A percentile compares a stretch with the other conserved stretches of the same genome.
phyloP scores from a whole-genome alignment of 2,113 vertebrate species.

The Tragelaphus buxtoni region DNA sequence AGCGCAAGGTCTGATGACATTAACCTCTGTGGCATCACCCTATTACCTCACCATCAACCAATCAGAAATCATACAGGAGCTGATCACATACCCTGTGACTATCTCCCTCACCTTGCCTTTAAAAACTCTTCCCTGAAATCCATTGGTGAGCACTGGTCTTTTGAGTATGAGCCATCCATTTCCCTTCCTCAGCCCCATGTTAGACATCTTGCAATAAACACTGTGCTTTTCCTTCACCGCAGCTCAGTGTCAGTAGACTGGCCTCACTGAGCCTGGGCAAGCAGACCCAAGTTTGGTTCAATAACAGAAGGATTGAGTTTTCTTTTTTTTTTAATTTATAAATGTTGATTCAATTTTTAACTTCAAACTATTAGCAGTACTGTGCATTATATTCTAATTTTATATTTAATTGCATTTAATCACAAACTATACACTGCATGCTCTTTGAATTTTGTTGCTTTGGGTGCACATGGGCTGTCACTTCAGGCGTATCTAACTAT shows the following conservation, averaged over 20 bases:
- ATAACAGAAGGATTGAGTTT: background rate
- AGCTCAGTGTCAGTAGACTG: background rate
- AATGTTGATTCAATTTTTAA: background rate
- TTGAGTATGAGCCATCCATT: background rate
- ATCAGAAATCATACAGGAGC: background rate
- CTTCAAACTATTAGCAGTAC: background rate
- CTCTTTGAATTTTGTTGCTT: background rate
- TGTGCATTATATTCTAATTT: background rate
- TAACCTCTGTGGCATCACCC: background rate
- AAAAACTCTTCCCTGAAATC: background rate
- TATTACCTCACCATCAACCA: background rate
- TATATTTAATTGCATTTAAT: background rate
- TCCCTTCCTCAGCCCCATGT: background rate
- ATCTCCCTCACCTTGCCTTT: background rate
- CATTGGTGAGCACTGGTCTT: fast-evolving
- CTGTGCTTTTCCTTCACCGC: background rate
- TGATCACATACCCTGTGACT: background rate
- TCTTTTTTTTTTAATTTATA: background rate
- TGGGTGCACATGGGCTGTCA: background rate
- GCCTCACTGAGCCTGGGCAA: background rate
- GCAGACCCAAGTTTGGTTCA: background rate
- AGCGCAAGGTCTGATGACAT: background rate
- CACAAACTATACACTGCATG: background rate
- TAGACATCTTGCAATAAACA: background rate
- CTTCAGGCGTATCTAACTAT: background rate